These are phyloP conservation scores for Neoarius graeffei DNA, from an alignment of 2,113 vertebrate genomes.

Conservation along the genomic window DNA sequence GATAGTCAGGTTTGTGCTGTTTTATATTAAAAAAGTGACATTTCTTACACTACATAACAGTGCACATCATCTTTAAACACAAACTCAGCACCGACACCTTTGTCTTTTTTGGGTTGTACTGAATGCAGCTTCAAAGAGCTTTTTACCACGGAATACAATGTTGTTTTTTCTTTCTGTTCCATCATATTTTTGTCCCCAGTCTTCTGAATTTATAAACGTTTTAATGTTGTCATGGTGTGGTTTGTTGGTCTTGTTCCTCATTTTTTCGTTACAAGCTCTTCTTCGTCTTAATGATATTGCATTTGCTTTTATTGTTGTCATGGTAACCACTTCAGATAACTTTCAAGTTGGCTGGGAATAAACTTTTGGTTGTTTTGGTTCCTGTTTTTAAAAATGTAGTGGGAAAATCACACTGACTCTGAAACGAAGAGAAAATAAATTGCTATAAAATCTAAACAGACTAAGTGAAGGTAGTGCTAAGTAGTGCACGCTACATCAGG, in stretches of 20 bases:
- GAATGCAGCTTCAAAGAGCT: neutral
- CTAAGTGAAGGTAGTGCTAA: neutral
- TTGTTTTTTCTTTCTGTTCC: neutral
- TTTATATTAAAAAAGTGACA: neutral
- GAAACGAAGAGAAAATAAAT: neutral
- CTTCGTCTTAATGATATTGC: neutral
- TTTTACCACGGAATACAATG: neutral
- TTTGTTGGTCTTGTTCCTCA: neutral
- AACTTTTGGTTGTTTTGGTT: neutral
- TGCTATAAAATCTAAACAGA: neutral
- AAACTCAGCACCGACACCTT: neutral
- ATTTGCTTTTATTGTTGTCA: neutral
- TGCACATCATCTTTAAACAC: neutral
- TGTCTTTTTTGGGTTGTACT: neutral
- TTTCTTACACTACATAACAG: neutral
- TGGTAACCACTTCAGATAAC: neutral
- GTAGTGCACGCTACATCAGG: neutral
- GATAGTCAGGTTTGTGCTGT: too few relatives aligned
- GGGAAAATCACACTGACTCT: neutral
- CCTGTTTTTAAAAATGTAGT: neutral
- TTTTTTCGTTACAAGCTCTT: neutral
- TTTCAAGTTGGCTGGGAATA: neutral
- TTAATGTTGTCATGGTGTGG: neutral
- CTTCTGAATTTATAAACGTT: neutral
- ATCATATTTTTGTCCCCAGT: neutral